These are phyloP conservation scores for Brachyptera risi DNA, from an alignment of 2,888 invertebrate genomes.

Conservation along the genomic window DNA sequence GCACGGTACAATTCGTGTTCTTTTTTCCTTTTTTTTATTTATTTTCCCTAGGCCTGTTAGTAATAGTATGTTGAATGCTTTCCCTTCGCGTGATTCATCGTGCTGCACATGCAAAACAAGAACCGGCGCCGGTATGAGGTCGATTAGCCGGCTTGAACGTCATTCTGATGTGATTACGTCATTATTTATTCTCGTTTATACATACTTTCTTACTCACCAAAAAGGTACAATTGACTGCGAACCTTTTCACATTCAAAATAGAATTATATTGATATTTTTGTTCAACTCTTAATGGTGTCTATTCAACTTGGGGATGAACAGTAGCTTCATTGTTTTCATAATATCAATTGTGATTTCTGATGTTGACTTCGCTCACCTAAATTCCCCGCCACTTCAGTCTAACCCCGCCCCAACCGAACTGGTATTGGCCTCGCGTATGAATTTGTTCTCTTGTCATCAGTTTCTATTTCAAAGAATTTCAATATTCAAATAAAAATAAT, in stretches of 20 bases:
- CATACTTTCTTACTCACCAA: no score
- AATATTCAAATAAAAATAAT: neutral
- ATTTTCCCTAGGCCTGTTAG: no score
- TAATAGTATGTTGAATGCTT: slow-evolving; percentile 23
- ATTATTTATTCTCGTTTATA: no score
- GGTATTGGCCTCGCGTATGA: slow-evolving; percentile 12
- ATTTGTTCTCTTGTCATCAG: neutral
- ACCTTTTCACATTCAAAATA: no score
- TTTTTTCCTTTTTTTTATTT: slow-evolving; percentile 6
- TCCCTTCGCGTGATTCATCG: slow-evolving; percentile 19
- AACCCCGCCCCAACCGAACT: slow-evolving; percentile 13
- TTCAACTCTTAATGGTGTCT: no score
- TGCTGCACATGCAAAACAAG: slow-evolving; percentile 1
- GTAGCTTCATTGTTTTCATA: no score
- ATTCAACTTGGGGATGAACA: no score
- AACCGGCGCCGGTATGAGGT: neutral
- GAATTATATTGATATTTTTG: no score
- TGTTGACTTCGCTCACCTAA: no score
- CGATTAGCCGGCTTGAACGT: neutral
- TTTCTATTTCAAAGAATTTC: neutral
- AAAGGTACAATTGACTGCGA: no score
- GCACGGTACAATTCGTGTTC: slow-evolving; percentile 18
- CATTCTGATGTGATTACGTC: slow-evolving; percentile 3
- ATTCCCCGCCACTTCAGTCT: slow-evolving; percentile 8
- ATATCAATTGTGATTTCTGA: no score